Conservation (phyloP, 2,113 vertebrate genomes). For the Pycnonotus jocosus region DNA sequence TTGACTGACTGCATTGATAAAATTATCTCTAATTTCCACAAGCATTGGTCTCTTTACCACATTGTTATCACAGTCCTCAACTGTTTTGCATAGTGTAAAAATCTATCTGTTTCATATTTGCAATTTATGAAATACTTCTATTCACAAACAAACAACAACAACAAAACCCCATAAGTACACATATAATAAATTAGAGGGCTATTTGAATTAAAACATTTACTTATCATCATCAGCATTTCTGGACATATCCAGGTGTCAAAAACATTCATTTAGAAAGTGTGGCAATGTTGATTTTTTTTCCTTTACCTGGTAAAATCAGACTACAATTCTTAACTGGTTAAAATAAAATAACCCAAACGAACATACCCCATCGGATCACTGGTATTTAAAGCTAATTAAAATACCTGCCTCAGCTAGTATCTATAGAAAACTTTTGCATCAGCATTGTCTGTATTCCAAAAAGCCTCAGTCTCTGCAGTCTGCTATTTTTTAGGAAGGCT, state of each 20-base stretch:
- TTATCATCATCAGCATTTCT: not conserved
- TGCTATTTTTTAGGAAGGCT: accelerated
- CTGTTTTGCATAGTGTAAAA: not conserved
- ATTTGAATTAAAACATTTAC: not conserved
- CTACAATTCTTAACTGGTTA: not conserved
- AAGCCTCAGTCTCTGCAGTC: not conserved
- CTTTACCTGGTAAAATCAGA: not conserved
- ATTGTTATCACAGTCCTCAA: not conserved
- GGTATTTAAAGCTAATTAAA: not conserved
- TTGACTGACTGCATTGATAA: conserved; percentile 30
- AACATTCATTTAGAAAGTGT: not conserved
- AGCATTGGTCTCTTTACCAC: not conserved
- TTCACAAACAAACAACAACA: not conserved
- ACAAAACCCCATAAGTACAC: not conserved
- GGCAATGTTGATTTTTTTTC: not conserved
- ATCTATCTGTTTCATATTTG: not conserved
- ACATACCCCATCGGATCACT: not conserved
- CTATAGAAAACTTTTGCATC: not conserved
- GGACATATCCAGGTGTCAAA: not conserved
- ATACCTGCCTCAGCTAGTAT: not conserved
- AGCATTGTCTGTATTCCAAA: not conserved
- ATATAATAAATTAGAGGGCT: not conserved
- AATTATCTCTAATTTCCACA: conserved; percentile 15
- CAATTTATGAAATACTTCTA: not conserved
- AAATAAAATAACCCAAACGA: not conserved